Conservation (phyloP, 2,113 vertebrate species). For the Hipposideros armiger region DNA sequence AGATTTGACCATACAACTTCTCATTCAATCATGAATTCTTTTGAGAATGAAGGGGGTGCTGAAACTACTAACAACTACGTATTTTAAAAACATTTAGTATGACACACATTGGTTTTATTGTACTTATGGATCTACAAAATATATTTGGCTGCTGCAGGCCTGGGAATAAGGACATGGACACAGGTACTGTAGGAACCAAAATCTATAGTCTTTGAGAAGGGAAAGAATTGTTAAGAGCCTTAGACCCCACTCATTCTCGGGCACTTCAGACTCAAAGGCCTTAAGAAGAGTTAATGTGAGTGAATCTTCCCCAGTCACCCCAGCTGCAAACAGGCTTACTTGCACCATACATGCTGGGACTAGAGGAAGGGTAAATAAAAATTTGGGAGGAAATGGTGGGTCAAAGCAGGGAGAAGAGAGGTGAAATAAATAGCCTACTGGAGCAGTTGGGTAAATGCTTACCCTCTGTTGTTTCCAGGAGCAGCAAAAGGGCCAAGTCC, state of each 20-base stretch:
- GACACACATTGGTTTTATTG: neutral
- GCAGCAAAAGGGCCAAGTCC: neutral
- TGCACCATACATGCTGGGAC: neutral
- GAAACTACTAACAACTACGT: neutral
- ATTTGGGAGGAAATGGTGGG: accelerated
- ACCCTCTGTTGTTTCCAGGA: neutral
- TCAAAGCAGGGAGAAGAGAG: neutral
- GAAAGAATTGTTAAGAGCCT: neutral
- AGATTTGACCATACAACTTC: neutral
- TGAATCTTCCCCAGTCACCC: neutral
- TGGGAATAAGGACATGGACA: neutral
- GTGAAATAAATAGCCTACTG: neutral
- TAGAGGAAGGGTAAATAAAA: neutral
- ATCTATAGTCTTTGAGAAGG: neutral
- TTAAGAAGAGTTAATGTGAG: neutral
- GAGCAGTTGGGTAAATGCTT: neutral
- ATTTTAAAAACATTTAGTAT: neutral
- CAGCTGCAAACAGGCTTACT: neutral
- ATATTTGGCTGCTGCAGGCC: neutral
- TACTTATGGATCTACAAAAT: too few species aligned
- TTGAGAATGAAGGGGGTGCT: neutral
- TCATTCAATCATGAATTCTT: neutral
- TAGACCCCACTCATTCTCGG: neutral
- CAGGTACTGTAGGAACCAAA: neutral
- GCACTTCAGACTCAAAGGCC: neutral